Evolutionary conservation across 2,888 invertebrate species (phyloP), one percentile per base, ranked within the genome.

Genomic region (Germaria angustata): DNA sequence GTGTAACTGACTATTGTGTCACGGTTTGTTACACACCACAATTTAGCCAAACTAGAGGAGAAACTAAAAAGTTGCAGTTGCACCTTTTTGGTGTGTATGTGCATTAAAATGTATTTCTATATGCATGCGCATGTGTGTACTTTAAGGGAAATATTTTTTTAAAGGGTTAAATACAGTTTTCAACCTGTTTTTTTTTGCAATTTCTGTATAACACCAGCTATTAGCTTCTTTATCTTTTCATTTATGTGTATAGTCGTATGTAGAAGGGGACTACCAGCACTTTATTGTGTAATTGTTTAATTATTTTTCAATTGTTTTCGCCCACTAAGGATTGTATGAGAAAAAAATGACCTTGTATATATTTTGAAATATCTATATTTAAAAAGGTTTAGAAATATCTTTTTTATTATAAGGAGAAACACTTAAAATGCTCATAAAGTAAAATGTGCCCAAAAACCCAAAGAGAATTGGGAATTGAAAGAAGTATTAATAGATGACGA

Each of bases 11-110:
- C 61, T 63, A 34, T 68, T 80, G 17, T 53, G 72, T 68, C 61
- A 80, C 61, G 80, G 66, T 80, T 80, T 73, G 66, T 59, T 80
- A 63, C 73, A 69, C 80, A 65, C 59, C 20, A 53, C 44, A 73
- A 44, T 65, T 61, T 79, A 59, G 66, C 72, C 51, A 73, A 72
- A 39, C 36, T 59, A 46, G 0, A 32, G 36, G 57, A 34, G 44
- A 34, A 65, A 44, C 9, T 22, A n/a, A 46, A 66, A 66, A 65
- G 55, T 55, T 46, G 55, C 55, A 65, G 22, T 46, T 72, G 46
- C 57, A 57, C 57, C 34, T 71, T 55, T 32, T 20, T 22, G 8
- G n/a, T n/a, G n/a, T n/a, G 13, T 53, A 28, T 61, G 15, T 41
- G 24, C 17, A 32, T 63, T 44, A 20, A 46, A 13, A 13, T 17